Evolutionary conservation across 2,797 vertebrate genomes (phyloP).

Genomic region (Poecilia gillii): DNA sequence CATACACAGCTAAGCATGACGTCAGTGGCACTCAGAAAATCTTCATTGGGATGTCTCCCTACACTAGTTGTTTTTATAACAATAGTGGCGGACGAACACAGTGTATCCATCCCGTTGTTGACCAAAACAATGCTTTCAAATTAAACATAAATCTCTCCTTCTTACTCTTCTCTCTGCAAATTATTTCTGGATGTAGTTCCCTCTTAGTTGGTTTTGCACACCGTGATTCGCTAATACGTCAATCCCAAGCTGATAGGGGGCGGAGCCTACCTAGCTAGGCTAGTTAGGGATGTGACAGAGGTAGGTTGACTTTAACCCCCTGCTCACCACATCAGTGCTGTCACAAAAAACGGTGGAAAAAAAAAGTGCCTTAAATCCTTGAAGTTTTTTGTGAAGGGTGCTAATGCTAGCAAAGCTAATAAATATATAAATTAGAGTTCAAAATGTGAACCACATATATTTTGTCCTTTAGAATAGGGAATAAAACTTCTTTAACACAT

Average conservation of each 20-base stretch:
- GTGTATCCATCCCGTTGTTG: background rate
- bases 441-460: background rate
- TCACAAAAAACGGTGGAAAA: background rate
- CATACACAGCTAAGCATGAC: background rate
- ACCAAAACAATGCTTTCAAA: background rate
- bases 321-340: background rate
- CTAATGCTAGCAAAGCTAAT: background rate
- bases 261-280: background rate
- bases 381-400: background rate
- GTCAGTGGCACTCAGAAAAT: background rate
- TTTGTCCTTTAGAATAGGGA: background rate
- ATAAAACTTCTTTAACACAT: background rate
- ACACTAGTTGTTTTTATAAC: background rate
- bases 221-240: background rate
- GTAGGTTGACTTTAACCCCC: background rate
- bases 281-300: background rate
- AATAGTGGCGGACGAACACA: background rate
- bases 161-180: background rate
- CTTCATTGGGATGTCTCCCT: background rate
- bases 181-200: background rate
- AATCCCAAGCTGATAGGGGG: background rate
- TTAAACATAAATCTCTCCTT: background rate
- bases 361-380: background rate
- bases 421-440: background rate
- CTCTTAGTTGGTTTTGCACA: background rate